A percentile compares a stretch with the other conserved stretches of the same genome.
These are phyloP conservation scores for Scaptomyza reducta DNA, from an alignment of 2,888 invertebrate species.

Conservation along the genomic window DNA sequence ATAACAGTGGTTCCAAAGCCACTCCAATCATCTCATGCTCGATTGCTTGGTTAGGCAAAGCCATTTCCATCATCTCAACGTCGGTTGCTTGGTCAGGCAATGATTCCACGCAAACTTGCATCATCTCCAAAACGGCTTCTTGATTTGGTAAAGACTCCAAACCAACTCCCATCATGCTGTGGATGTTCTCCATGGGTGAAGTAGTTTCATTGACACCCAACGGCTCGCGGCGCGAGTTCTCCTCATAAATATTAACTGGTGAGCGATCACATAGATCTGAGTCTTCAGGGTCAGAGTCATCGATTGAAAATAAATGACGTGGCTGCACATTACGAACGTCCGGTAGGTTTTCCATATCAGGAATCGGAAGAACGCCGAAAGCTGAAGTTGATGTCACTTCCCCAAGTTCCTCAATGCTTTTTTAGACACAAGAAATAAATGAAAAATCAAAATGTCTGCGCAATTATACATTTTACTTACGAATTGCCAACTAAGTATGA, in stretches of 20 bases:
- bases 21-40: no score
- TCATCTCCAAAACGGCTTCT: no score
- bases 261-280: neutral
- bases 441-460: neutral
- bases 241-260: no score
- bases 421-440: neutral
- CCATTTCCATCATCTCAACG: no score
- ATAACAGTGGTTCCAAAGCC: no score
- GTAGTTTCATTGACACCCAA: neutral
- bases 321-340: no score
- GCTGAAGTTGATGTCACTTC: neutral
- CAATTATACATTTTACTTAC: constrained; percentile 27
- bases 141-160: no score
- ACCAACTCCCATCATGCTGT: no score
- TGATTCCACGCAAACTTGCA: no score
- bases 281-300: neutral
- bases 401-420: neutral
- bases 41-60: no score
- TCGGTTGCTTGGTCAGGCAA: no score
- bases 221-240: neutral
- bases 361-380: neutral
- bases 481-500: constrained; percentile 33
- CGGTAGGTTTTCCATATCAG: neutral
- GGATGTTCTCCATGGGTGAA: neutral
- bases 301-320: neutral